Base-by-base conservation (phyloP, 2,797 vertebrate species). In the Sebastiscus tertius region DNA sequence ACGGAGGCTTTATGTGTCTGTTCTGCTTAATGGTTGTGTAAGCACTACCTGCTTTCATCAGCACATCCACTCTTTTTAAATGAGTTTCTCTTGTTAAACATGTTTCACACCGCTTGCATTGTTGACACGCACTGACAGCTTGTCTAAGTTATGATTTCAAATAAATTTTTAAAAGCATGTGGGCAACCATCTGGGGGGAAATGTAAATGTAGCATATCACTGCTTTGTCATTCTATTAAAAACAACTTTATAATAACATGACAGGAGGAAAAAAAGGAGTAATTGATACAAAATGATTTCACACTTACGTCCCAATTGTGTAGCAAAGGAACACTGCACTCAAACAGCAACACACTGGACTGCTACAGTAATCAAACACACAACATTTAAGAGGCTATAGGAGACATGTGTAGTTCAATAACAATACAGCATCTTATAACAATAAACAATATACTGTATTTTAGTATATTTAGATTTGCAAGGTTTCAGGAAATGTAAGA, bases 141-240 rank as follows among this genome's bases (percentile, higher is more conserved):
- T 36, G 2, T 91, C 91, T 52, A 87, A 86, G 31, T 87, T 87
- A 91, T 81, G 90, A 92, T 94, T 89, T 91, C 82, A 92, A 94
- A 88, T 79, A 88, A 85, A 90, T 91, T 77, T 92, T 77, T 94
- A 91, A 93, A 95, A 94, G 72, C 88, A 93, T 93, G 94, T 87
- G 72, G 72, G 58, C 82, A 92, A 91, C 74, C 66, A 93, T 92
- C 81, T 95, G 92, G 82, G 82, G 82, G 36, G 84, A 36, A 88
- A 82, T 92, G 56, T 85, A 92, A 94, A 90, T 85, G 77, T 82
- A 71, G 81, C 85, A 82, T 77, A 67, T 89, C 86, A 88, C 77
- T 81, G 39, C 46, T 72, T 83, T 82, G 29, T 61, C 81, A 78
- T 91, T 95, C 85, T 63, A 92, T 92, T 95, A 92, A 90, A 95